Evolutionary conservation across 2,113 vertebrate genomes (phyloP).

Genomic region (Manacus vitellinus): DNA sequence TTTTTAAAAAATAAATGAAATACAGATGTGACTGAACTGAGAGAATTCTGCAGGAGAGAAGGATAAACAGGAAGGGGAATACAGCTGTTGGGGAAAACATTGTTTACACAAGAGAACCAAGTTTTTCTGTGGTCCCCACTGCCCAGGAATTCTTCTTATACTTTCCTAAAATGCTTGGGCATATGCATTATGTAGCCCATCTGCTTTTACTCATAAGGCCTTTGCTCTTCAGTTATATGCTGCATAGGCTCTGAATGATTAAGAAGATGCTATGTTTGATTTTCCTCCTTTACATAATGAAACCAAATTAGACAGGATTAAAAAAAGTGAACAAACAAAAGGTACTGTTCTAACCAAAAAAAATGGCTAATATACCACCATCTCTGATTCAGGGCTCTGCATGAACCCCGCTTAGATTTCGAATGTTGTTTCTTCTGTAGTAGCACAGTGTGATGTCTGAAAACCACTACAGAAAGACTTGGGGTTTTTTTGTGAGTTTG

Average conservation of each 20-base stretch:
- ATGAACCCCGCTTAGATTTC: background rate
- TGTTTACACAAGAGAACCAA: slow-evolving; percentile 63
- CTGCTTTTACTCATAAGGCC: slow-evolving; percentile 23
- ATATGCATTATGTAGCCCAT: slow-evolving; percentile 31
- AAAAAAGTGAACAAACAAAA: background rate
- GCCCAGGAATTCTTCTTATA: slow-evolving; percentile 43
- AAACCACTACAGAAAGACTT: background rate
- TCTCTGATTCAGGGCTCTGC: background rate
- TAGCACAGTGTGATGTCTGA: background rate
- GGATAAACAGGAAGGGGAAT: slow-evolving; percentile 66
- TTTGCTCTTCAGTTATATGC: background rate
- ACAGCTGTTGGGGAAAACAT: slow-evolving; percentile 64
- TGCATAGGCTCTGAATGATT: background rate
- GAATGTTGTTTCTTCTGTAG: background rate
- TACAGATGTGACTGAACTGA: slow-evolving; percentile 43
- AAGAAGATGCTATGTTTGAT: background rate
- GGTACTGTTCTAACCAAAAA: background rate
- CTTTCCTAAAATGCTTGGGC: slow-evolving; percentile 46
- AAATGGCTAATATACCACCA: background rate
- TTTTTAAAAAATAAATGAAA: slow-evolving; percentile 46
- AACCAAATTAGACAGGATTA: background rate
- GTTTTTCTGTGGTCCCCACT: slow-evolving; percentile 12
- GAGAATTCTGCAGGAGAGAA: slow-evolving; percentile 44
- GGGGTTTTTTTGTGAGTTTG: background rate
- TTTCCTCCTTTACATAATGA: background rate